Conservation (phyloP, 2,888 invertebrate species). For the Dicranocentrus wangi region DNA sequence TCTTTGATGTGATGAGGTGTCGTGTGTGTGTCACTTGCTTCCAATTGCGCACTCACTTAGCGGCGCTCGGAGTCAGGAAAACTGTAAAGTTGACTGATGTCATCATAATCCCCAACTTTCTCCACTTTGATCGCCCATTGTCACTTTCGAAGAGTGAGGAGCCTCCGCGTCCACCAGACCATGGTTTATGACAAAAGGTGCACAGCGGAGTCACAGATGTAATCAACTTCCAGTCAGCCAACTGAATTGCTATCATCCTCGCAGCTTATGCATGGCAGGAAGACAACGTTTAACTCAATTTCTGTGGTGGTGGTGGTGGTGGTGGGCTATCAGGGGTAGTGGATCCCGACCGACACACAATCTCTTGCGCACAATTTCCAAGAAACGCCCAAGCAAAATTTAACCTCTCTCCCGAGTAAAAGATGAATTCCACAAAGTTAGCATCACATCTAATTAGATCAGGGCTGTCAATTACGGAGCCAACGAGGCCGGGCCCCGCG, state of each 20-base stretch:
- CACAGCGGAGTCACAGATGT: constrained; percentile 44
- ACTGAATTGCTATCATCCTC: constrained; percentile 34
- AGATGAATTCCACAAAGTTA: too few species aligned
- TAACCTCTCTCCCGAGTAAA: too few species aligned
- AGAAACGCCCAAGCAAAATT: not conserved
- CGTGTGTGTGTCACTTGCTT: constrained; percentile 63
- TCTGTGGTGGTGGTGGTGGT: too few species aligned
- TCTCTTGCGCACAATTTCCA: not conserved
- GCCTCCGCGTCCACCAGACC: constrained; percentile 22
- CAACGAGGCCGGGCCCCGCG: too few species aligned
- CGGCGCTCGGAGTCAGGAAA: constrained; percentile 21
- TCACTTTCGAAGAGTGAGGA: too few species aligned
- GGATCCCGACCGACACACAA: too few species aligned
- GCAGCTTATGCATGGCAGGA: constrained; percentile 2
- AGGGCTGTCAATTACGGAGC: constrained; percentile 51
- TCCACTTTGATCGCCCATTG: not conserved
- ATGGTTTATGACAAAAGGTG: constrained; percentile 50
- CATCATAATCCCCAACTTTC: constrained; percentile 29
- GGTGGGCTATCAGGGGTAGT: too few species aligned
- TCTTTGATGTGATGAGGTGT: constrained; percentile 69
- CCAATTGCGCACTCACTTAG: constrained; percentile 52
- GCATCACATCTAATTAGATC: constrained; percentile 44
- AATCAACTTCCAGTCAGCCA: constrained; percentile 41
- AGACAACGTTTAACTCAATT: constrained; percentile 46
- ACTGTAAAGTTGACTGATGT: constrained; percentile 51